A percentile compares a stretch with the other conserved stretches of the same genome.
These are phyloP conservation scores for Beris chalybata DNA, from an alignment of 2,888 invertebrate species.

Conservation along the genomic window DNA sequence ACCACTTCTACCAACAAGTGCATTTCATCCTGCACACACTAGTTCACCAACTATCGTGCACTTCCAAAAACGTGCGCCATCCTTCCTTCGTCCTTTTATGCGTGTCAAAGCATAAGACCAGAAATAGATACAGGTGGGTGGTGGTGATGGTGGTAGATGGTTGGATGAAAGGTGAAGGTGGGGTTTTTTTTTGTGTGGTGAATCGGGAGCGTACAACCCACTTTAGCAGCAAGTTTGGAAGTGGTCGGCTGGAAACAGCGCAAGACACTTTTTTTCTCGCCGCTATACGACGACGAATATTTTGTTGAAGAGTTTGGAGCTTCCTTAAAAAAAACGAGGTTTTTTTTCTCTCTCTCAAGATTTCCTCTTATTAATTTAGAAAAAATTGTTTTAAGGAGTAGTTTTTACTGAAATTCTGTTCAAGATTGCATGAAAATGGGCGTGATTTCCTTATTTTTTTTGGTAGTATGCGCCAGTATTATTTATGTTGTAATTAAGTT, in stretches of 20 bases:
- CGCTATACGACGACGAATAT: background rate
- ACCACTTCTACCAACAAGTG: slow-evolving; percentile 25
- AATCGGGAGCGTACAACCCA: too few species aligned
- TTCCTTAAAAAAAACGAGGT: slow-evolving; percentile 1
- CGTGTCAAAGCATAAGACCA: slow-evolving; percentile 13
- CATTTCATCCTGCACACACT: slow-evolving; percentile 26
- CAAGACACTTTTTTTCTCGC: slow-evolving; percentile 29
- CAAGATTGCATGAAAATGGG: too few species aligned
- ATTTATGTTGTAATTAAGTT: too few species aligned
- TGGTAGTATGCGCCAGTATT: too few species aligned
- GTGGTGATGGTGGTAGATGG: slow-evolving; percentile 3
- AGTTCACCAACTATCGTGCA: slow-evolving; percentile 5
- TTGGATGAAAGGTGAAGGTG: slow-evolving; percentile 16
- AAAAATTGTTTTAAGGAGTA: too few species aligned
- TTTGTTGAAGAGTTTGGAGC: too few species aligned
- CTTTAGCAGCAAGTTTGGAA: background rate
- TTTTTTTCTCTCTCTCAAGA: slow-evolving; percentile 6
- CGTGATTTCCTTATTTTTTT: too few species aligned
- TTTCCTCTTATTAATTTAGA: slow-evolving; percentile 3
- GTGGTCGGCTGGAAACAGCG: slow-evolving; percentile 21
- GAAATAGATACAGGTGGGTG: slow-evolving; percentile 16
- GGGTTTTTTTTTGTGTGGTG: slow-evolving; percentile 20
- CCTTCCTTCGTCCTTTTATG: slow-evolving; percentile 23
- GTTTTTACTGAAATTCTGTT: too few species aligned
- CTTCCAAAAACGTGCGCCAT: too few species aligned